Conservation (phyloP, 2,113 vertebrate species). For the Oncorhynchus clarkii region DNA sequence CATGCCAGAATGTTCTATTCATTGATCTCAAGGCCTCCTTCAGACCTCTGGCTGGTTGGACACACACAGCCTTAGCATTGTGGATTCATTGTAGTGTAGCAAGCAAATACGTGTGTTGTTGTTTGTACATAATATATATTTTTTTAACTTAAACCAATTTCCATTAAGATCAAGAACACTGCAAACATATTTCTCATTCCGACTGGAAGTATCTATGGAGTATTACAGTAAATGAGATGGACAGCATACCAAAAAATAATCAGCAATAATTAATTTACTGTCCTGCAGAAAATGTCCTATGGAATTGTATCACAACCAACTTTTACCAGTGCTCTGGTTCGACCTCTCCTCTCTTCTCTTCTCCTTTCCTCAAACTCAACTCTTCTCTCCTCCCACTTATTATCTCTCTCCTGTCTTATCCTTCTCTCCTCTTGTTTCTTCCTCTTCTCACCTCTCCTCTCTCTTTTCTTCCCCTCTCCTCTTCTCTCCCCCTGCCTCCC, state of each 20-base stretch:
- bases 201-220: no score
- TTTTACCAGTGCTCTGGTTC: background rate
- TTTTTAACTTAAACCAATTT: no score
- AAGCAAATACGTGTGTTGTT: no score
- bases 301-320: background rate
- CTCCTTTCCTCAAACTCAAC: background rate
- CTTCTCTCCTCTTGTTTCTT: background rate
- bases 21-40: background rate
- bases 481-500: background rate
- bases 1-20: background rate
- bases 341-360: background rate
- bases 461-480: background rate
- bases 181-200: no score
- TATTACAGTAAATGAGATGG: no score
- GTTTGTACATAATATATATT: no score
- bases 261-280: no score
- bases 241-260: no score
- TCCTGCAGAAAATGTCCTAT: no score
- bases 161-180: no score
- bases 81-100: background rate
- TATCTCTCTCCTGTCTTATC: background rate
- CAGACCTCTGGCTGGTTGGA: background rate
- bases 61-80: background rate
- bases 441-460: background rate
- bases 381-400: background rate